phyloP scores from a whole-genome alignment of 2,113 vertebrate genomes.

The Cygnus atratus region DNA sequence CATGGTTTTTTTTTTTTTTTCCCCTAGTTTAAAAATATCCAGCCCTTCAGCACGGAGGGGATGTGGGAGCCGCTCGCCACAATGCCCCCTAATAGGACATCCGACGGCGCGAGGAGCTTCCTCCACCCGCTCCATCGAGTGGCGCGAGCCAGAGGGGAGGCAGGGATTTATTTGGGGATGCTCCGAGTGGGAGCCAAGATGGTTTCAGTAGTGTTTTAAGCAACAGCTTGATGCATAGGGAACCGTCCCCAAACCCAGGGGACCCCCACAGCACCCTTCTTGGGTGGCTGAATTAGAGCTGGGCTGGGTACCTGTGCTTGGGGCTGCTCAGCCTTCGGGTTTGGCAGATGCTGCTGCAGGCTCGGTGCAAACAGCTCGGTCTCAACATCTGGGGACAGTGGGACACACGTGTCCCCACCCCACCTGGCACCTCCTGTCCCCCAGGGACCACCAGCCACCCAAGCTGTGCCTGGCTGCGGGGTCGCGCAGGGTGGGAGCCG shows the following conservation, averaged over 20 bases:
- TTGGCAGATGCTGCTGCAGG: too few relatives aligned
- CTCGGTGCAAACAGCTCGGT: too few relatives aligned
- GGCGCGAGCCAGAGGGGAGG: not conserved
- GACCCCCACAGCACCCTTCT: not conserved
- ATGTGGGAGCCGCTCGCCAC: constrained; percentile 20
- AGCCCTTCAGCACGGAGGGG: not conserved
- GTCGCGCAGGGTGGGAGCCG: not conserved
- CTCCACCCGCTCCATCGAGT: not conserved
- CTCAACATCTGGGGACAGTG: too few relatives aligned
- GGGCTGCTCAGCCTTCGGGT: too few relatives aligned
- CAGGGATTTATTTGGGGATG: not conserved
- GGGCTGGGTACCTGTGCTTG: too few relatives aligned
- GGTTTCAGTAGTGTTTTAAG: not conserved
- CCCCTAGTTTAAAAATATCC: constrained; percentile 63
- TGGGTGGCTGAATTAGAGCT: not conserved
- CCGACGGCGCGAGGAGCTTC: not conserved
- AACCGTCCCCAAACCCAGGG: rapidly evolving
- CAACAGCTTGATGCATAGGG: rapidly evolving
- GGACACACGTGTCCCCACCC: too few relatives aligned
- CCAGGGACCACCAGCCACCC: too few relatives aligned
- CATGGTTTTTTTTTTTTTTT: not conserved
- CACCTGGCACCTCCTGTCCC: too few relatives aligned
- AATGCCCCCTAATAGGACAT: constrained; percentile 13
- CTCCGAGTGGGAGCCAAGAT: rapidly evolving
- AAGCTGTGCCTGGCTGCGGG: too few relatives aligned